Evolutionary conservation across 1,140 invertebrate genomes (phyloP).

Genomic region (Caerostris darwini): DNA sequence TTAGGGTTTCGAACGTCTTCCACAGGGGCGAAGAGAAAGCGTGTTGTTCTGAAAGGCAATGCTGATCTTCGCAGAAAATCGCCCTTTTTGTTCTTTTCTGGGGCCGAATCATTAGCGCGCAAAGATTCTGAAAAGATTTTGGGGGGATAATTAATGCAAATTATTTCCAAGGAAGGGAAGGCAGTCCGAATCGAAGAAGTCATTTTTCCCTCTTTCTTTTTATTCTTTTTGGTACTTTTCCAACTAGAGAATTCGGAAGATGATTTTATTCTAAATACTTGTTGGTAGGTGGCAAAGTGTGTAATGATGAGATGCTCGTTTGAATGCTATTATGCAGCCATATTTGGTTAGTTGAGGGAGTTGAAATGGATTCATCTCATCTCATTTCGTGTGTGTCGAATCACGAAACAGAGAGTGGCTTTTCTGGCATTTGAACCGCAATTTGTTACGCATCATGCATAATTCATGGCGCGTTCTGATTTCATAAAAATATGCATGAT

Average conservation of each 20-base stretch:
- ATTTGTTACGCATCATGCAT: neutral
- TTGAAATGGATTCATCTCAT: neutral
- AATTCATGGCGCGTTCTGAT: neutral
- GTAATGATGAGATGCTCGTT: constrained; percentile 8
- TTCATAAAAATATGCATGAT: neutral
- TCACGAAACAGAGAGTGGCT: neutral
- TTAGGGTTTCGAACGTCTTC: constrained; percentile 25
- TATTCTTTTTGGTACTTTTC: neutral
- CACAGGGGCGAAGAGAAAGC: neutral
- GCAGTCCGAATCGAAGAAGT: constrained; percentile 25
- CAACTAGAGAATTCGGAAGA: neutral
- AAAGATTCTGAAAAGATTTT: constrained; percentile 53
- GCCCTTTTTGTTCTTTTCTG: constrained; percentile 13
- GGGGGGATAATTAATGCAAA: constrained; percentile 62
- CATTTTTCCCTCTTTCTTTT: neutral
- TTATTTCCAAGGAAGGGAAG: constrained; percentile 34
- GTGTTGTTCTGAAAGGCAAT: neutral
- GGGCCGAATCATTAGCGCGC: constrained; percentile 49
- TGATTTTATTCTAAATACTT: constrained; percentile 49
- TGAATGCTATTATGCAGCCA: constrained; percentile 6
- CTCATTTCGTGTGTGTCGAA: neutral
- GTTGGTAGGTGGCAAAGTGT: constrained; percentile 17
- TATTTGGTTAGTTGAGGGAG: neutral
- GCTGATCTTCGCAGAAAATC: constrained; percentile 23
- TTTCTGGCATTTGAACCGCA: neutral